Conservation (phyloP, 2,113 vertebrate genomes). For the Pholis gunnellus region DNA sequence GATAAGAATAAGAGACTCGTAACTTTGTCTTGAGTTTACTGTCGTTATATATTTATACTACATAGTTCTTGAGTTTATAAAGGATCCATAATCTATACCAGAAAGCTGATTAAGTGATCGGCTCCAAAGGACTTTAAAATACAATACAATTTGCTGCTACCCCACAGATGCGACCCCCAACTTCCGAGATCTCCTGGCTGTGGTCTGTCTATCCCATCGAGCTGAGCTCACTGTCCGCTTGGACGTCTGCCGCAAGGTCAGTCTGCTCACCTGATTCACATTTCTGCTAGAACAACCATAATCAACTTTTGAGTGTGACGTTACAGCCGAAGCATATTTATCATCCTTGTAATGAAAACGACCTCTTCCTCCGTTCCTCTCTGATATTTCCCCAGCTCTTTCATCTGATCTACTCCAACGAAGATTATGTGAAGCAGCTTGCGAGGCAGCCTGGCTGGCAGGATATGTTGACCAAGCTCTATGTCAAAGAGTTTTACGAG, state of each 20-base stretch:
- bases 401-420: slow-evolving; percentile 90
- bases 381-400: slow-evolving; percentile 84
- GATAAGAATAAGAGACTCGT: not conserved
- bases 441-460: slow-evolving; percentile 92
- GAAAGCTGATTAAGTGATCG: not conserved
- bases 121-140: not conserved
- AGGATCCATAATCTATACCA: not conserved
- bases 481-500: slow-evolving; percentile 90
- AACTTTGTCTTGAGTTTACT: not conserved
- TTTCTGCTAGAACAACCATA: not conserved
- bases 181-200: slow-evolving; percentile 92
- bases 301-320: not conserved
- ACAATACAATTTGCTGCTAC: not conserved
- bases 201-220: slow-evolving; percentile 92
- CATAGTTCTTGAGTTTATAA: not conserved
- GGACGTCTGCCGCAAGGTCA: slow-evolving; percentile 94
- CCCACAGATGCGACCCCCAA: slow-evolving; percentile 86
- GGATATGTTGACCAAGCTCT: slow-evolving; percentile 94
- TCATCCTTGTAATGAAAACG: slow-evolving; percentile 1
- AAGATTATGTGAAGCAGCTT: slow-evolving; percentile 90
- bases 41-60: not conserved
- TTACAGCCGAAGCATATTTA: not conserved
- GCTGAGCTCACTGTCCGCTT: slow-evolving; percentile 90
- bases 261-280: slow-evolving; percentile 15
- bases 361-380: slow-evolving; percentile 7